Evolutionary conservation across 2,113 vertebrate species (phyloP).

Genomic region (Microtus ochrogaster): DNA sequence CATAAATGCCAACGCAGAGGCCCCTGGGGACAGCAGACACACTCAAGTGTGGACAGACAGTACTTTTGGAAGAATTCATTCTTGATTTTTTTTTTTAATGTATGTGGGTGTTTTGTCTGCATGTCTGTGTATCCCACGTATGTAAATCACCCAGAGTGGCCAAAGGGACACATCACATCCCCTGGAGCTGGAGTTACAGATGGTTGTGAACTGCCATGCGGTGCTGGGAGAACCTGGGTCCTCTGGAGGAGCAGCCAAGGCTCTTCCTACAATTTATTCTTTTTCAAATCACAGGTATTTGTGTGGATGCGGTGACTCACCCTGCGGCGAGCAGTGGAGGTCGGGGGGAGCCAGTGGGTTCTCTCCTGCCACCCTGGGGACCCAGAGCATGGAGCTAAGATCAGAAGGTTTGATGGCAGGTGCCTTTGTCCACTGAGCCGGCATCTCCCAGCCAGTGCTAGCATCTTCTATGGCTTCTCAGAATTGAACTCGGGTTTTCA

Average conservation of each 20-base stretch:
- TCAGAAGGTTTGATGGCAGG: too few species aligned
- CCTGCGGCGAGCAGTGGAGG: too few species aligned
- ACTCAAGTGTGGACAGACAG: background rate
- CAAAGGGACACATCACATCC: background rate
- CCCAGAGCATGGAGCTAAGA: too few species aligned
- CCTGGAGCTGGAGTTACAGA: background rate
- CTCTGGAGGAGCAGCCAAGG: background rate
- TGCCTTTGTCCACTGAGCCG: too few species aligned
- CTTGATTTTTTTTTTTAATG: too few species aligned
- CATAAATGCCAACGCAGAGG: conserved; percentile 95
- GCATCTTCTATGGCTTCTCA: too few species aligned
- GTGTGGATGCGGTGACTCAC: too few species aligned
- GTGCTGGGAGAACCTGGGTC: background rate
- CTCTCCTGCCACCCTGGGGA: too few species aligned
- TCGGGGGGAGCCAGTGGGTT: too few species aligned
- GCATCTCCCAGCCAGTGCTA: too few species aligned
- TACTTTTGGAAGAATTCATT: background rate
- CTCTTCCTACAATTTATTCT: background rate
- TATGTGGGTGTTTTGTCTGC: background rate
- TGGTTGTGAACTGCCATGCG: background rate
- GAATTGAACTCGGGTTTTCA: too few species aligned
- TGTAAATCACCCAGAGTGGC: background rate
- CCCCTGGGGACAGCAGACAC: conserved; percentile 86
- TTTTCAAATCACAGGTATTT: too few species aligned
- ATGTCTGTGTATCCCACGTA: background rate